phyloP scores from a whole-genome alignment of 2,797 vertebrate genomes.

The Peromyscus aztecus region DNA sequence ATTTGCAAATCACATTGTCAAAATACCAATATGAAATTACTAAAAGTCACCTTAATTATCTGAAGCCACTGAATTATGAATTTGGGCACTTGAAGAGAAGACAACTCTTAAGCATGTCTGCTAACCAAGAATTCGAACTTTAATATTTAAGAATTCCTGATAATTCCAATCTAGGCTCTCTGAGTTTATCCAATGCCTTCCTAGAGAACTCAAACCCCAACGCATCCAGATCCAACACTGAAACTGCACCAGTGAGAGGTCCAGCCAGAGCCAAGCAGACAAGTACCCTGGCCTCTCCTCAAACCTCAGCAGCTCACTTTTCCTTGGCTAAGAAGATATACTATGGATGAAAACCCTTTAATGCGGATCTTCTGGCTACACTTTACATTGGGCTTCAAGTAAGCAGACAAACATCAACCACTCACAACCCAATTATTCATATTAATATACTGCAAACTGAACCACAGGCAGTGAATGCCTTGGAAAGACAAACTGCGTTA shows the following conservation, averaged over 20 bases:
- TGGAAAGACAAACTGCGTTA: slow-evolving; percentile 29
- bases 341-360: not conserved
- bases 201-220: not conserved
- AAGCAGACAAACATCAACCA: slow-evolving; percentile 37
- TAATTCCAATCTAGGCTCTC: not conserved
- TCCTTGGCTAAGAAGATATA: not conserved
- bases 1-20: not conserved
- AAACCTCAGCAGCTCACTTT: not conserved
- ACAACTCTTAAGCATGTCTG: not conserved
- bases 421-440: not conserved
- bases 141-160: not conserved
- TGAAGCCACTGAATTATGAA: not conserved
- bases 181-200: not conserved
- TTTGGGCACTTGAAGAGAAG: slow-evolving; percentile 43
- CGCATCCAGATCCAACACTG: not conserved
- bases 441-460: slow-evolving; percentile 11
- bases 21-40: slow-evolving; percentile 42
- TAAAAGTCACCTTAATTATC: not conserved
- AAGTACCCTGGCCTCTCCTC: not conserved
- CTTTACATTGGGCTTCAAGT: not conserved
- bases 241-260: not conserved
- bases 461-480: not conserved
- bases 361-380: not conserved
- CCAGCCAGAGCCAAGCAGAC: not conserved
- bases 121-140: slow-evolving; percentile 47